Evolutionary conservation across 1,140 invertebrate genomes (phyloP), one percentile per base, ranked within the genome.

Genomic region (Pteromalus puparum): DNA sequence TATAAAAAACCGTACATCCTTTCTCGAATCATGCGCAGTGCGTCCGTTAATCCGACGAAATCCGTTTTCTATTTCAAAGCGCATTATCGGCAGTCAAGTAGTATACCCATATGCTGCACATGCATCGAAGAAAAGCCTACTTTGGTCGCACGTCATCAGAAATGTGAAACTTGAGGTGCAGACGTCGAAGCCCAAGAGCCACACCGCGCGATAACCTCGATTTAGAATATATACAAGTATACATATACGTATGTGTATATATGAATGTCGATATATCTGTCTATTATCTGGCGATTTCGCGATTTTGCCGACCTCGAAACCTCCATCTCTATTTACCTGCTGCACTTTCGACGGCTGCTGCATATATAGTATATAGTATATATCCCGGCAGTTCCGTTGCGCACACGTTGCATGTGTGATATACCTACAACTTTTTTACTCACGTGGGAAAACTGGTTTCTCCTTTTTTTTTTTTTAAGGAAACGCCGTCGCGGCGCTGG

Each of bases 261-360:
- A 24, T 30, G 34, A 61, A 74, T 48, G 38, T 74, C 28, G 26
- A 42, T 61, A 30, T 48, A 46, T 81, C 21, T 61, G 30, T 24
- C 26, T 74, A 81, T 82, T 67, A 65, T 82, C 48, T 65, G 30
- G 13, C 13, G 48, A 75, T 75, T 82, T 81, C 30, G n/a, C 42
- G 42, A 72, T 84, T 61, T n/a, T 9, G 24, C 34, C 34, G 75
- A 78, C 75, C 75, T 38, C 75, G n/a, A 83, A 83, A 83, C 75
- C 75, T 78, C 30, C 61, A 83, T 82, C 28, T 81, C 13, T 13
- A 70, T 70, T 70, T 70, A 61, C 24, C 3, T 21, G 18, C 7
- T 13, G 30, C n/a, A 75, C 81, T 61, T 81, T 81, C 68, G 21
- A 82, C 46, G 18, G 9, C 24, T n/a, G 7, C 10, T 70, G 28